A percentile compares a stretch with the other conserved stretches of the same genome.
Evolutionary conservation across 2,797 vertebrate genomes (phyloP).

Genomic region (Sebastes kiyomatsui): DNA sequence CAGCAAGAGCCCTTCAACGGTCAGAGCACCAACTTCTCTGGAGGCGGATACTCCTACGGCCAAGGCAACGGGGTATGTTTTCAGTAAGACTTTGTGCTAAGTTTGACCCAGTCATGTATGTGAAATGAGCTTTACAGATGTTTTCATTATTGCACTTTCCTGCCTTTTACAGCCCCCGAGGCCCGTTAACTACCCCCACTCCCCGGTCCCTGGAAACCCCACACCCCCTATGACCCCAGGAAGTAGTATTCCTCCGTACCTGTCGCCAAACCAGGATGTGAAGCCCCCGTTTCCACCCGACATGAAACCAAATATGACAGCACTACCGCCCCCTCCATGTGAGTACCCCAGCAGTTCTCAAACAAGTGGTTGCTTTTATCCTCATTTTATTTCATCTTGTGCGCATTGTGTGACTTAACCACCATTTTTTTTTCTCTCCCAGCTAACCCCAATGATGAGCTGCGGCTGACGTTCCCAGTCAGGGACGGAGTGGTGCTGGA

Average conservation of each 20-base stretch:
- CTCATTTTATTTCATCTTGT: neutral
- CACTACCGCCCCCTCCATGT: constrained; percentile 95
- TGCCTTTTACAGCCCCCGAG: constrained; percentile 88
- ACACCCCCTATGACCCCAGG: constrained; percentile 99
- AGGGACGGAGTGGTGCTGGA: constrained; percentile 97
- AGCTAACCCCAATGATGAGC: constrained; percentile 96
- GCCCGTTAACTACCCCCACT: constrained; percentile 98
- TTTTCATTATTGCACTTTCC: constrained; percentile 37
- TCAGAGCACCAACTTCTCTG: constrained; percentile 90
- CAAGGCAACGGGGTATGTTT: constrained; percentile 88
- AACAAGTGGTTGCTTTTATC: neutral
- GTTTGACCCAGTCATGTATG: neutral
- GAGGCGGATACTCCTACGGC: constrained; percentile 89
- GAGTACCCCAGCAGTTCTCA: constrained; percentile 64
- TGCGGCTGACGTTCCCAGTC: constrained; percentile 96
- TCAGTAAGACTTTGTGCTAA: neutral
- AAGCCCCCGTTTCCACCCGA: constrained; percentile 99
- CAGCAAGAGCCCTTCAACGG: constrained; percentile 92
- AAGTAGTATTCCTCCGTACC: constrained; percentile 95
- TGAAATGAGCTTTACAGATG: constrained; percentile 22
- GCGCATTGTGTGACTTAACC: neutral
- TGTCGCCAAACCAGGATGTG: constrained; percentile 97
- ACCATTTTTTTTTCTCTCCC: constrained; percentile 38
- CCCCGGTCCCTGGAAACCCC: constrained; percentile 98
- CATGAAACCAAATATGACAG: constrained; percentile 98